A percentile compares a stretch with the other conserved stretches of the same genome.
Evolutionary conservation across 2,113 vertebrate species (phyloP).

Genomic region (Pogonocichla stellata): DNA sequence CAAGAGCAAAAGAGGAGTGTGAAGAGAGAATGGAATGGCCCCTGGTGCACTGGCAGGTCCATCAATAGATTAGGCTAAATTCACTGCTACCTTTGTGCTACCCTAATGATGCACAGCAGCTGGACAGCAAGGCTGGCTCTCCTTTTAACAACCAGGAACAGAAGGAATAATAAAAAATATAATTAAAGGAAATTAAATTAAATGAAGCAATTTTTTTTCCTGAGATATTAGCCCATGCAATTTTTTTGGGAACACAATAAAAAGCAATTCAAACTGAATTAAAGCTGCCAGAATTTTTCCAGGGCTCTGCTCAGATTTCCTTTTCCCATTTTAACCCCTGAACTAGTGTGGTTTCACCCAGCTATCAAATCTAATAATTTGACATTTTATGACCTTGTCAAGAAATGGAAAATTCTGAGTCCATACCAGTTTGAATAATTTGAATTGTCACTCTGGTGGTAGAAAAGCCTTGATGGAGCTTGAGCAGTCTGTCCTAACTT

Average conservation of each 20-base stretch:
- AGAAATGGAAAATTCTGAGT: neutral
- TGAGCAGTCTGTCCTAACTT: neutral
- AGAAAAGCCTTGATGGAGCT: neutral
- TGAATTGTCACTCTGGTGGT: neutral
- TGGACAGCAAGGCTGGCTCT: slow-evolving; percentile 1
- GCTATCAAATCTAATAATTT: neutral
- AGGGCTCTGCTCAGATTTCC: neutral
- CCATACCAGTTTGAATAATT: neutral
- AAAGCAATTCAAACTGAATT: neutral
- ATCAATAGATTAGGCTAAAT: slow-evolving; percentile 30
- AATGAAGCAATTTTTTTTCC: neutral
- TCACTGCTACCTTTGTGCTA: slow-evolving; percentile 44
- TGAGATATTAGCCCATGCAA: neutral
- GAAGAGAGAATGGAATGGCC: neutral
- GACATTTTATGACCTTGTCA: neutral
- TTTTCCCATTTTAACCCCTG: neutral
- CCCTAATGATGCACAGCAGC: slow-evolving; percentile 32
- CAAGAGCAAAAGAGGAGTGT: neutral
- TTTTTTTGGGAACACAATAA: neutral
- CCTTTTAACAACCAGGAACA: neutral
- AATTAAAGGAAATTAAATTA: neutral
- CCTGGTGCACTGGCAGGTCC: neutral
- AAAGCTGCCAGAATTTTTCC: neutral
- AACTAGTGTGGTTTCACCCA: neutral
- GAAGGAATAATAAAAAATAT: neutral